A percentile compares a stretch with the other conserved stretches of the same genome.
Evolutionary conservation across 2,888 invertebrate species (phyloP).

Genomic region (Dynastes maya): DNA sequence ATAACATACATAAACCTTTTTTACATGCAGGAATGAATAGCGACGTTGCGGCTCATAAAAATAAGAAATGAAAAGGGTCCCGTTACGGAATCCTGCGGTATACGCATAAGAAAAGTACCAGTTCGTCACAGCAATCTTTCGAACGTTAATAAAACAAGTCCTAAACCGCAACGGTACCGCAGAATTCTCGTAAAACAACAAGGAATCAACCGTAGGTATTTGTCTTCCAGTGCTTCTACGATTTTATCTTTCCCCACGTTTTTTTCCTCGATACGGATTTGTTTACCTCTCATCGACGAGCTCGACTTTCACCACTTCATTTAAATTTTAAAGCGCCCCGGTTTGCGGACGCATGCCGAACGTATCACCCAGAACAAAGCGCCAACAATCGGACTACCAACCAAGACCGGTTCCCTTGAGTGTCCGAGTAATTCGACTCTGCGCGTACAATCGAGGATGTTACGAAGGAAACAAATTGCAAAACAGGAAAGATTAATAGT

Average conservation of each 20-base stretch:
- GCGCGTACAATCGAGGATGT: neutral
- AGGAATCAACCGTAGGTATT: neutral
- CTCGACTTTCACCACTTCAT: constrained; percentile 23
- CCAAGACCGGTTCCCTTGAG: neutral
- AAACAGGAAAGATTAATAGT: neutral
- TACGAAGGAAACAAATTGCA: neutral
- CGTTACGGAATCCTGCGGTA: too few species aligned
- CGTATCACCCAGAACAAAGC: neutral
- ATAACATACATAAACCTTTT: too few species aligned
- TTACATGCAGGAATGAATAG: too few species aligned
- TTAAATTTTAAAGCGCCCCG: constrained; percentile 26
- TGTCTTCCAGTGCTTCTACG: constrained; percentile 3
- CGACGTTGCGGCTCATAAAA: too few species aligned
- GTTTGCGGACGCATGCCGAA: constrained; percentile 8
- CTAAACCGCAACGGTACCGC: neutral
- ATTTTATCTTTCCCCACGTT: neutral
- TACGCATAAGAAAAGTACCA: neutral
- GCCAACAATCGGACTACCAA: neutral
- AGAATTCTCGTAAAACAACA: constrained; percentile 10
- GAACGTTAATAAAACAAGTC: neutral
- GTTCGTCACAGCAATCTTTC: neutral
- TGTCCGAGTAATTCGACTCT: constrained; percentile 1
- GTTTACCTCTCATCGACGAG: constrained; percentile 25
- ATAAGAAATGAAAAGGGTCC: too few species aligned
- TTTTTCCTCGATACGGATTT: constrained; percentile 17